Evolutionary conservation across 1,140 invertebrate genomes (phyloP).

Genomic region (Scaptomyza pallida): DNA sequence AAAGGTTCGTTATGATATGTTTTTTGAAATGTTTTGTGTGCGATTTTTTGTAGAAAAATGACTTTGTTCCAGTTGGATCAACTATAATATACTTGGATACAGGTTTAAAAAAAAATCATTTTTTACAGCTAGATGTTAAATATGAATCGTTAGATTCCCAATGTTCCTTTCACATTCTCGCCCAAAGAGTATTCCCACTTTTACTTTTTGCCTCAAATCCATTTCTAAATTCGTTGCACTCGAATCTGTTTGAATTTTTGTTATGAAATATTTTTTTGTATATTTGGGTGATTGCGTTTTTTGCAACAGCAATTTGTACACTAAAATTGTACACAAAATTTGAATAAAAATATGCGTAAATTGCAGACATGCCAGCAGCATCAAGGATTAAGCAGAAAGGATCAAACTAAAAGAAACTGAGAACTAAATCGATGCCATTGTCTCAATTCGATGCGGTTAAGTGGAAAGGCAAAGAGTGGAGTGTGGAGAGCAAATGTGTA

Average conservation of each 20-base stretch:
- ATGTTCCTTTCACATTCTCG: background rate
- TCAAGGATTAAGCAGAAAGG: slow-evolving; percentile 32
- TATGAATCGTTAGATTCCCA: too few species aligned
- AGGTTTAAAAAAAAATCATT: too few species aligned
- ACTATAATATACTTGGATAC: too few species aligned
- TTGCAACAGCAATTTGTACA: slow-evolving; percentile 55
- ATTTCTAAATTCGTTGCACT: slow-evolving; percentile 14
- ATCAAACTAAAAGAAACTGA: slow-evolving; percentile 43
- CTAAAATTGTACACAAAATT: slow-evolving; percentile 66
- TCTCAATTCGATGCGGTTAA: slow-evolving; percentile 53
- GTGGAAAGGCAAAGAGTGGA: background rate
- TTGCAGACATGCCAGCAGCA: slow-evolving; percentile 67
- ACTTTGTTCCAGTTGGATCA: too few species aligned
- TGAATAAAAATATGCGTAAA: slow-evolving; percentile 78
- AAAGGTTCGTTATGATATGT: too few species aligned
- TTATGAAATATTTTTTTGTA: slow-evolving; percentile 42
- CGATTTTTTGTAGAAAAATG: too few species aligned
- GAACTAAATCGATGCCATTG: slow-evolving; percentile 50
- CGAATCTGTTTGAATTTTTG: slow-evolving; percentile 35
- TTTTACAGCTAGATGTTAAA: too few species aligned
- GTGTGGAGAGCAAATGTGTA: slow-evolving; percentile 5
- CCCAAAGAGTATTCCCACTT: background rate
- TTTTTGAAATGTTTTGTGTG: too few species aligned
- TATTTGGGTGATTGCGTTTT: slow-evolving; percentile 24
- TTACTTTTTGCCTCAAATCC: background rate